Conservation (phyloP, 1,140 invertebrate genomes). For the Aphelenchoides besseyi region DNA sequence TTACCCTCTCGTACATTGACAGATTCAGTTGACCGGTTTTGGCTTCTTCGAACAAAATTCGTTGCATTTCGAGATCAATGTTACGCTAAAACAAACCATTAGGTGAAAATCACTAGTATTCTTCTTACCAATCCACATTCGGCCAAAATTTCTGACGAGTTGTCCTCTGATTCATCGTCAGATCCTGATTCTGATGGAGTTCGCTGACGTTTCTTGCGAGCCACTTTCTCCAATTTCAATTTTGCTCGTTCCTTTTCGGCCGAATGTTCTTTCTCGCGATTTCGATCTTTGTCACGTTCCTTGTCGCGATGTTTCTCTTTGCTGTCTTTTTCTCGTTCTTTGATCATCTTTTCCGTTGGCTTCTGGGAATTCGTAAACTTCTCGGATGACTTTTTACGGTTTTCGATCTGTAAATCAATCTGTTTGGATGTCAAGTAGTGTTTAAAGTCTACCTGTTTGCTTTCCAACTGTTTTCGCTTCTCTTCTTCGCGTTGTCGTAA, state of each 20-base stretch:
- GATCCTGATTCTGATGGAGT: constrained; percentile 8
- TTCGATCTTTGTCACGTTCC: neutral
- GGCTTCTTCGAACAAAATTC: constrained; percentile 20
- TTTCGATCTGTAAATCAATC: neutral
- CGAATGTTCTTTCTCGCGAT: neutral
- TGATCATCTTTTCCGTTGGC: neutral
- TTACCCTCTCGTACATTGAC: constrained; percentile 18
- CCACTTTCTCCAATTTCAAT: neutral
- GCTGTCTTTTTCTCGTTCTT: neutral
- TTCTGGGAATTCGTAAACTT: neutral
- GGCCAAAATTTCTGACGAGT: neutral
- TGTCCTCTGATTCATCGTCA: constrained; percentile 23
- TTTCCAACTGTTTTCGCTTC: neutral
- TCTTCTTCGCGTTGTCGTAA: neutral
- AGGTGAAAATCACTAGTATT: neutral
- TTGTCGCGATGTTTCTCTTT: constrained; percentile 1
- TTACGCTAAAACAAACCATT: neutral
- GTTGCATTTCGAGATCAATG: constrained; percentile 6
- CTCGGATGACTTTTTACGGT: neutral
- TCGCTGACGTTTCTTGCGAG: constrained; percentile 2
- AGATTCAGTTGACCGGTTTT: constrained; percentile 14
- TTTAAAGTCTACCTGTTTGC: neutral
- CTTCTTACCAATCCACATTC: constrained; percentile 4
- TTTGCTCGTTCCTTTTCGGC: constrained; percentile 4
- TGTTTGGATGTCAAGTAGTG: neutral